Evolutionary conservation across 2,113 vertebrate species (phyloP), one percentile per base, ranked within the genome.

Genomic region (Haemorhous mexicanus): DNA sequence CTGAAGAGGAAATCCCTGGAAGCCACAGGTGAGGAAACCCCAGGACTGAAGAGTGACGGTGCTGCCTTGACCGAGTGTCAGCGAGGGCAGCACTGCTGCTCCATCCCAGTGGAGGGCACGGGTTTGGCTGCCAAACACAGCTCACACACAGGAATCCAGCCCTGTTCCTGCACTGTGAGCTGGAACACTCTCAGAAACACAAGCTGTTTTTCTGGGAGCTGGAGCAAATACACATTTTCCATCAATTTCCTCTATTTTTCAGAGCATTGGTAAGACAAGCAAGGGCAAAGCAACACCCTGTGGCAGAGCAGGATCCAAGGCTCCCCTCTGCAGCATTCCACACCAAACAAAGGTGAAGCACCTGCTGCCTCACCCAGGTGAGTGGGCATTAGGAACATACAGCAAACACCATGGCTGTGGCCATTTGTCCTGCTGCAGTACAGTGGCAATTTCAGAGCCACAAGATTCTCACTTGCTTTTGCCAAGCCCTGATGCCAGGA

Each of bases 381-480:
- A 22, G 9, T 0, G 33, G 52, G 13, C 43, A 2, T 5, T 23
- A 7, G 16, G 27, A 68, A 35, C 5, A 4, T 43, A 20, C 58
- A 26, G 46, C 18, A n/a, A 46, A 20, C 18, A 33, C 2, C 41
- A 3, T 2, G 0, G 56, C 16, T 0, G 69, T 11, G 2, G 13
- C 1, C 0, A 0, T 16, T 66, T 18, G 44, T 21, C 82, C 20
- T 1, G 1, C 64, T 35, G 47, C 1, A 4, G 4, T 7, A 30
- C 0, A 2, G 33, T 1, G 19, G 41, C 11, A 2, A 9, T 55
- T 44, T 9, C 76, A 47, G 53, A 39, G 1, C 63, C 64, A 19
- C 33, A 4, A 1, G 0, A 11, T 28, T 13, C 35, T 37, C 84
- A 3, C 35, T 59, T 16, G 9, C 23, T 83, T 47, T 41, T 2